Percentiles rank a stretch among this genome's conserved stretches.
Evolutionary conservation across 2,113 vertebrate species (phyloP).

Genomic region (Rhodinocichla rosea): DNA sequence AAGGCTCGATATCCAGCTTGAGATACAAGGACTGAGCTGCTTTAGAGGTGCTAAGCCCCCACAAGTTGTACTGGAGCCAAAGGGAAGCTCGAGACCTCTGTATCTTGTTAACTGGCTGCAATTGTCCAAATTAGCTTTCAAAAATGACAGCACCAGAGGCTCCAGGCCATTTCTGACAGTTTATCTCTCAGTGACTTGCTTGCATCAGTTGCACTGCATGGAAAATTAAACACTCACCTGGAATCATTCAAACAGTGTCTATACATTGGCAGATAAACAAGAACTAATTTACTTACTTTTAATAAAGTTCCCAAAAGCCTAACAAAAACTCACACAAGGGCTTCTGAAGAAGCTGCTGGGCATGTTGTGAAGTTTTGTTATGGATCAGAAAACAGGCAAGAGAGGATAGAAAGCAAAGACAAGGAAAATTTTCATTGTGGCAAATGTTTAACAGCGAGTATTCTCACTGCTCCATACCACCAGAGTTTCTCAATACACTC

Average conservation of each 20-base stretch:
- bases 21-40: not conserved
- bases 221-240: not conserved
- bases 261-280: not conserved
- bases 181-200: not conserved
- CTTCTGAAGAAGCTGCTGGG: not conserved
- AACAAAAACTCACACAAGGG: not conserved
- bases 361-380: not conserved
- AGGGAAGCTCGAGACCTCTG: not conserved
- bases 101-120: not conserved
- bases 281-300: not conserved
- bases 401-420: not conserved
- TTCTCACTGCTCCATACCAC: not conserved
- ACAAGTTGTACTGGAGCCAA: not conserved
- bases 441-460: not conserved
- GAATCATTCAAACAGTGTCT: not conserved
- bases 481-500: not conserved
- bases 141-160: not conserved
- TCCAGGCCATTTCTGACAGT: not conserved
- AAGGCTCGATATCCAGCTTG: not conserved
- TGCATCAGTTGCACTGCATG: not conserved
- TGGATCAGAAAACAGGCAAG: not conserved
- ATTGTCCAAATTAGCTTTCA: not conserved
- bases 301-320: not conserved
- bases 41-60: not conserved
- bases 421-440: not conserved